These are phyloP conservation scores for Agriotes lineatus DNA, from an alignment of 2,888 invertebrate species.

Conservation along the genomic window DNA sequence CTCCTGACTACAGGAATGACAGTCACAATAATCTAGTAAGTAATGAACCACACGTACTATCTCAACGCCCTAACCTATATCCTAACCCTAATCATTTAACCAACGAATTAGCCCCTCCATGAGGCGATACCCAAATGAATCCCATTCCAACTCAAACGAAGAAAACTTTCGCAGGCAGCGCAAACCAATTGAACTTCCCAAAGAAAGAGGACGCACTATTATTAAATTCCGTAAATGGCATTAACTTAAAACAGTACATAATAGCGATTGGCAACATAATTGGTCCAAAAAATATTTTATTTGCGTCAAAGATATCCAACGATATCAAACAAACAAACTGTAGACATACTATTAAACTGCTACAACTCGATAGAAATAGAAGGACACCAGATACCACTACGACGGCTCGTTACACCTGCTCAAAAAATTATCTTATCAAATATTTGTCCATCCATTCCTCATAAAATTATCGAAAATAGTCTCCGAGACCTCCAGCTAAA, in stretches of 20 bases:
- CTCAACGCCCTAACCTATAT: neutral
- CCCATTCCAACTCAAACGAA: neutral
- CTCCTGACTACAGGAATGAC: neutral
- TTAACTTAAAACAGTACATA: neutral
- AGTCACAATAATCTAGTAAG: neutral
- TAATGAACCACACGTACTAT: neutral
- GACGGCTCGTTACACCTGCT: neutral
- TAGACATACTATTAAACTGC: neutral
- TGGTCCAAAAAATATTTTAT: neutral
- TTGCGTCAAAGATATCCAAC: neutral
- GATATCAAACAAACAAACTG: neutral
- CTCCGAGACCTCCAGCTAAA: neutral
- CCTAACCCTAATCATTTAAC: neutral
- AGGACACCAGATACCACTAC: neutral
- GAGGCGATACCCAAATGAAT: neutral
- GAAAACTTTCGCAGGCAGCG: neutral
- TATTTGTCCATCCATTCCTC: neutral
- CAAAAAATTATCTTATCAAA: neutral
- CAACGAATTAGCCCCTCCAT: neutral
- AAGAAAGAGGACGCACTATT: neutral
- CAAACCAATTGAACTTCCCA: neutral
- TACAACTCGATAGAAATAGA: neutral
- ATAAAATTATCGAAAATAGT: neutral
- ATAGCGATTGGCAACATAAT: neutral
- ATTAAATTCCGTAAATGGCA: neutral